Percentiles rank a stretch among this genome's conserved stretches.
These are phyloP conservation scores for Chelonus formosanus DNA, from an alignment of 2,888 invertebrate species.

Conservation along the genomic window DNA sequence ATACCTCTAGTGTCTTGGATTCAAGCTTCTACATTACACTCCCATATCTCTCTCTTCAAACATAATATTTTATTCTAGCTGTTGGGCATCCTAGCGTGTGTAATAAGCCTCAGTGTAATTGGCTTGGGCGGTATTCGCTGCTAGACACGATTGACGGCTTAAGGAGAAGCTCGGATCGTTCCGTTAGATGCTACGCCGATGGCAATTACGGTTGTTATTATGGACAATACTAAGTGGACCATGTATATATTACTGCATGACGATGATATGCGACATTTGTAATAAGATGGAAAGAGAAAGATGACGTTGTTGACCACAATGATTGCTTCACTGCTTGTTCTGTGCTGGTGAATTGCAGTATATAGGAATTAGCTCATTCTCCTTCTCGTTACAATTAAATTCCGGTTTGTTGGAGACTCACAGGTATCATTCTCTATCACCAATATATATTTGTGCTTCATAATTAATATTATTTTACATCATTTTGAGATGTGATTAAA, in stretches of 20 bases:
- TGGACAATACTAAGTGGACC: slow-evolving; percentile 46
- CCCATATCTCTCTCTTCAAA: too few relatives aligned
- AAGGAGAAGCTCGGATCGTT: slow-evolving; percentile 29
- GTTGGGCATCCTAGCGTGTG: slow-evolving; percentile 3
- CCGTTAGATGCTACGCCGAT: slow-evolving; percentile 36
- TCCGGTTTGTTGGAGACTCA: too few relatives aligned
- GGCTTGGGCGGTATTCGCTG: slow-evolving; percentile 5
- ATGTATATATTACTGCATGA: slow-evolving; percentile 32
- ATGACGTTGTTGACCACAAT: background rate
- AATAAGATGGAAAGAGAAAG: slow-evolving; percentile 5
- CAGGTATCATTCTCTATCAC: too few relatives aligned
- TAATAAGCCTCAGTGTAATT: slow-evolving; percentile 6
- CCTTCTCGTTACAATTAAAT: background rate
- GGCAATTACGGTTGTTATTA: slow-evolving; percentile 44
- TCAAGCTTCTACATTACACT: slow-evolving; percentile 28
- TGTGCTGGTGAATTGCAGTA: background rate
- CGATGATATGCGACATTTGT: slow-evolving; percentile 42
- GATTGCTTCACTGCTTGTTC: background rate
- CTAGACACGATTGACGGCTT: slow-evolving; percentile 14
- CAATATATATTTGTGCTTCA: too few relatives aligned
- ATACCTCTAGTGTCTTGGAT: too few relatives aligned
- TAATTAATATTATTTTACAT: too few relatives aligned
- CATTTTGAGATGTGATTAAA: too few relatives aligned
- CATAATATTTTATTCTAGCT: too few relatives aligned
- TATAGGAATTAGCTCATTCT: slow-evolving; percentile 17